Evolutionary conservation across 2,797 vertebrate genomes (phyloP).

Genomic region (Falco berigora): DNA sequence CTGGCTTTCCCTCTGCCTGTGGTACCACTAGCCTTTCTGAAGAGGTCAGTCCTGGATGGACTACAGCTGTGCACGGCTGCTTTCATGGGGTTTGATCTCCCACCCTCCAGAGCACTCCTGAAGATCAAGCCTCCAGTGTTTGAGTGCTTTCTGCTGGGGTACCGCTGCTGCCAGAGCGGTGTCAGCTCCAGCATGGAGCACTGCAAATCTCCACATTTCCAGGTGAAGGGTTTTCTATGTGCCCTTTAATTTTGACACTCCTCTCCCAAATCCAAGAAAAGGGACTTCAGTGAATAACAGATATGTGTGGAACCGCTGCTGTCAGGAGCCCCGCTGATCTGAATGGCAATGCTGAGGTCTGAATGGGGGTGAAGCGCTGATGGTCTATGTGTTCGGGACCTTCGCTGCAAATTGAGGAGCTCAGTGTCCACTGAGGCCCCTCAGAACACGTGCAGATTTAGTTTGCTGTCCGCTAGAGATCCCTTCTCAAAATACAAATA

Average conservation of each 20-base stretch:
- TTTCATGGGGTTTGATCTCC: neutral
- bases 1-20: neutral
- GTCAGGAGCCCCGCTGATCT: neutral
- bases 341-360: neutral
- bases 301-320: too few species aligned
- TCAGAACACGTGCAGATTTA: neutral
- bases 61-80: neutral
- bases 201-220: neutral
- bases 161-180: fast-evolving
- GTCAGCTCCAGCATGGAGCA: neutral
- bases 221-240: neutral
- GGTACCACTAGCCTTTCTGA: neutral
- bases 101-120: neutral
- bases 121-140: neutral
- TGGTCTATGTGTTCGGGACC: neutral
- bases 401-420: neutral
- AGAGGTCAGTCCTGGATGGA: conserved; percentile 4
- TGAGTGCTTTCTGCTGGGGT: neutral
- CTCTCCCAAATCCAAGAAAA: neutral
- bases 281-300: neutral
- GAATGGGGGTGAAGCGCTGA: fast-evolving
- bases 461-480: neutral
- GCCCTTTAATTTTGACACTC: neutral
- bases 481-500: neutral
- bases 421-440: neutral